Evolutionary conservation across 2,113 vertebrate species (phyloP), one percentile per base, ranked within the genome.

Genomic region (Hippolais icterina): DNA sequence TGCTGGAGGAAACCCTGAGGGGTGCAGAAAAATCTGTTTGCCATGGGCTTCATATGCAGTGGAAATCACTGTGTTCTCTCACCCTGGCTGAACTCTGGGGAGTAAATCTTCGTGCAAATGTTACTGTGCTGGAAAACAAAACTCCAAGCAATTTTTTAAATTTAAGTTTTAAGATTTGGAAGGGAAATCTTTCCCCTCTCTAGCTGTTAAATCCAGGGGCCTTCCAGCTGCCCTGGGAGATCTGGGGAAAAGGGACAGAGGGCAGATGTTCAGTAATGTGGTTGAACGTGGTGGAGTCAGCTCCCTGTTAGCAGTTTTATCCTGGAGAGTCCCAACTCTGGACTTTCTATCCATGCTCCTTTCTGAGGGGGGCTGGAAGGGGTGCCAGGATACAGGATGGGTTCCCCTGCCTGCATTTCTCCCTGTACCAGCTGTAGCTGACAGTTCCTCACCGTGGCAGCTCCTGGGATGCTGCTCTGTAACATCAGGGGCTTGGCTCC

Each of bases 361-460:
- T 28, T 50, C 72, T 23, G 16, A 47, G 52, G 3, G 65, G 50
- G 27, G 19, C 10, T 69, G 89, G 63, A 25, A n/a, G 19, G 61
- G 61, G 23, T 69, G 31, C 57, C 68, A 28, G 68, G 83, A 12
- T 8, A 0, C 0, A 1, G 22, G 69, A 2, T 52, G 61, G 14
- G n/a, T 56, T 83, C 63, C 20, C 0, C 37, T 54, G 64, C 83
- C 66, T 13, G 56, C 16, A 4, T 76, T 60, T 49, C 27, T 31
- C 11, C 52, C 49, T 17, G 18, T 5, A 15, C 5, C 1, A 25
- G 37, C 39, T 89, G 7, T 16, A 18, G 65, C 9, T 47, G 72
- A 0, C 28, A 12, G 2, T 31, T 10, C 5, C 1, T 77, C 69
- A 4, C 71, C 1, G 0, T 14, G 83, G 83, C 72, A 12, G 77